Conservation (phyloP, 2,113 vertebrate species). For the Microcebus ravelobensis region DNA sequence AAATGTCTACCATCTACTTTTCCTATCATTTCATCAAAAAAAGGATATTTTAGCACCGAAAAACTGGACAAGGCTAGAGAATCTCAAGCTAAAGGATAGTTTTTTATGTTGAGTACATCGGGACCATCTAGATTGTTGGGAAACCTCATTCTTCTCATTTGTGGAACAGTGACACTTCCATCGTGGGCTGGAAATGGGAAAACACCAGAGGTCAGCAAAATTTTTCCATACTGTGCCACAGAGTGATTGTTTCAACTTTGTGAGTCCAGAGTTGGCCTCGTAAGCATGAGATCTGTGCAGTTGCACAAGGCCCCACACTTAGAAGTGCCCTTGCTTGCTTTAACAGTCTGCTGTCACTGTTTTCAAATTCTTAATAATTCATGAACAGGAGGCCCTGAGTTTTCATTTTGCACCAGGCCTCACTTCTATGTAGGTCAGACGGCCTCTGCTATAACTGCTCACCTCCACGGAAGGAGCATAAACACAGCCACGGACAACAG, state of each 20-base stretch:
- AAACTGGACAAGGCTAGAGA: background rate
- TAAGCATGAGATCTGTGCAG: rapidly evolving
- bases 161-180: background rate
- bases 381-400: background rate
- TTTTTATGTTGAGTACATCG: background rate
- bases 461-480: background rate
- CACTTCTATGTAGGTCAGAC: background rate
- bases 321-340: background rate
- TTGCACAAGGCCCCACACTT: background rate
- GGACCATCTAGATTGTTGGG: background rate
- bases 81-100: background rate
- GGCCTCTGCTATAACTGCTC: background rate
- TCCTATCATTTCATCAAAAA: constrained; percentile 9
- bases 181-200: background rate
- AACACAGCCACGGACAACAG: rapidly evolving
- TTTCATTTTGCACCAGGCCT: background rate
- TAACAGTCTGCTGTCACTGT: background rate
- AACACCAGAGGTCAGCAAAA: rapidly evolving
- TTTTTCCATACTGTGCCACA: background rate
- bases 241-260: background rate
- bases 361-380: background rate
- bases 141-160: background rate
- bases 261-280: background rate
- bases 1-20: background rate
- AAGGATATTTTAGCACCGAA: background rate